Evolutionary conservation across 2,888 invertebrate genomes (phyloP).

Genomic region (Ernsta delagoae): DNA sequence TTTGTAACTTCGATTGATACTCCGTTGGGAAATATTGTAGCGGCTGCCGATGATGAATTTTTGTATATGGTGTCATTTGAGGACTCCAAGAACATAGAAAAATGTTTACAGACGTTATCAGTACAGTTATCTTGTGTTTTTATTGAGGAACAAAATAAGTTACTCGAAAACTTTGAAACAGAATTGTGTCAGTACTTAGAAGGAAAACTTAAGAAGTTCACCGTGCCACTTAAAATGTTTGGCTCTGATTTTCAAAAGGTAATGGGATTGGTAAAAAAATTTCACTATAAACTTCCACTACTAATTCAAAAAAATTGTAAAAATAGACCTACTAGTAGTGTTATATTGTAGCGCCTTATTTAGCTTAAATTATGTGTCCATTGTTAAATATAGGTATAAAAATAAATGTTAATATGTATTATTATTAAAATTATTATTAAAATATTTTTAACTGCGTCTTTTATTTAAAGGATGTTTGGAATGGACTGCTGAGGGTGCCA

Average conservation of each 20-base stretch:
- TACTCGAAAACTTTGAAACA: conserved; percentile 54
- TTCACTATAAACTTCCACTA: too few relatives aligned
- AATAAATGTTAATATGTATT: too few relatives aligned
- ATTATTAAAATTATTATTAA: too few relatives aligned
- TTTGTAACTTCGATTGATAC: conserved; percentile 53
- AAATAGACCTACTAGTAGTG: too few relatives aligned
- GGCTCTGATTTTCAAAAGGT: conserved; percentile 79
- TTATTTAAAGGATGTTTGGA: conserved; percentile 73
- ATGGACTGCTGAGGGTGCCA: conserved; percentile 61
- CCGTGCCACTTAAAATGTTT: conserved; percentile 63
- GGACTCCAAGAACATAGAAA: conserved; percentile 65
- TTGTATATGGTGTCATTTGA: conserved; percentile 64
- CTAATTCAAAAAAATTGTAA: too few relatives aligned
- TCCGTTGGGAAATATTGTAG: conserved; percentile 61
- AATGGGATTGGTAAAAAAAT: neutral
- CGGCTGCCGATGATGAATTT: conserved; percentile 64
- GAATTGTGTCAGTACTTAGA: conserved; percentile 62
- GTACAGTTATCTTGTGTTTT: conserved; percentile 55
- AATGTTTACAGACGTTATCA: conserved; percentile 54
- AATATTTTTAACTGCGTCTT: too few relatives aligned
- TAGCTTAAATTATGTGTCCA: too few relatives aligned
- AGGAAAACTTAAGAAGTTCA: conserved; percentile 65
- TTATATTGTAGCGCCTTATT: too few relatives aligned
- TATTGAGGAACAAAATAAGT: conserved; percentile 55
- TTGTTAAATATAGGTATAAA: too few relatives aligned